Evolutionary conservation across 2,888 invertebrate genomes (phyloP), one percentile per base, ranked within the genome.

Genomic region (Luperina testacea): DNA sequence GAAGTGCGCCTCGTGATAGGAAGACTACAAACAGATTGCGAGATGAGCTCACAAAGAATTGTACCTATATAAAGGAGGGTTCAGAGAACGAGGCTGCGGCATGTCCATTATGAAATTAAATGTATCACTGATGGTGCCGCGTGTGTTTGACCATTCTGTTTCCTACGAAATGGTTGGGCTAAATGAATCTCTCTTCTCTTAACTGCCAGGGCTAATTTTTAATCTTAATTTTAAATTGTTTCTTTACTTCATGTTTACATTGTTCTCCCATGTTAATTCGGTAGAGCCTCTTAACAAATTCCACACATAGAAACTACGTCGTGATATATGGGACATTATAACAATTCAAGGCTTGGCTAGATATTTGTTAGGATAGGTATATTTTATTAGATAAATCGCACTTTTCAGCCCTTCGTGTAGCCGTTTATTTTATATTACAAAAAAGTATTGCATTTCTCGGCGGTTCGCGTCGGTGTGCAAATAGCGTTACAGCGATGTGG

Each of bases 1-100:
- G 17, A 75, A 77, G 83, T 86, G 83, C 61, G 59, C 6, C 24
- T 74, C 64, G 13, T 77, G 65, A 83, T 77, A 77, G 68, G 77
- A 82, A 71, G 74, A 69, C 86, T 63, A 51, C 75, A 72, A 69
- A 80, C 63, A 72, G 86, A 74, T 72, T 71, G 76, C 51, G 70
- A 57, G 67, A 77, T 42, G 67, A 72, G 67, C 65, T 57, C 48
- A 38, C 61, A 76, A 84, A 71, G 27, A 57, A 45, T 71, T 81
- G 57, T 53, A 24, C 32, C 32, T 72, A 57, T 64, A 32, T 67
- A 68, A 51, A 27, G 27, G 51, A 69, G 75, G 75, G 72, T 38
- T 74, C 13, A n/a, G 38, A 2, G n/a, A 64, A 27, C 61, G 61
- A 61, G 27, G 61, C 61, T 13, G 64, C 38, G 61, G 17, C 38